Base-by-base conservation (phyloP, 2,888 invertebrate species). In the Homarus gammarus region DNA sequence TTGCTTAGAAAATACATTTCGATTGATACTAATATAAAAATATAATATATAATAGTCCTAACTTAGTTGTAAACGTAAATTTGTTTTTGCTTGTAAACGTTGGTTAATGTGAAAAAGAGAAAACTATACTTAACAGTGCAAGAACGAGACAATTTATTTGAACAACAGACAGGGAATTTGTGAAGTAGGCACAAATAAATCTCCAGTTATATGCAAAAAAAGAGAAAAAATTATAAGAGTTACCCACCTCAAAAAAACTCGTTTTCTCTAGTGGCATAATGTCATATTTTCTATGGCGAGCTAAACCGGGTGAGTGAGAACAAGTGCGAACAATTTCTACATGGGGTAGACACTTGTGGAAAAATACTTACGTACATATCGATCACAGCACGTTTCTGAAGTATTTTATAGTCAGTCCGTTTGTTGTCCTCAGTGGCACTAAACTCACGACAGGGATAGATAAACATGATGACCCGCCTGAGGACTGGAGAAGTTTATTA, bases 231-330 rank as follows among this genome's bases (percentile, higher is more conserved):
- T 10, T 49, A 49, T 6, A 49, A 49, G 49, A 10, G 56, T 56
- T 56, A 8, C 3, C 56, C 56, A 56, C 22, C 22, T 56, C 27
- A 56, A 64, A 27, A 38, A 64, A 64, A 68, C 10, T 81, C 27
- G 31, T n/a, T 77, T 38, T 36, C 51, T 31, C 1, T 61, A 15
- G 18, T 70, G 36, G 70, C 36, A 72, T 33, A 73, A 49, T 73
- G 8, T 56, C 1, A 12, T 5, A 72, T 83, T 83, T 73, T 83
- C 83, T 83, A n/a, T 73, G 83, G 38, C 12, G 82, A 72, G 72
- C 83, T 68, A 70, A 83, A 72, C 72, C 73, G 72, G 22, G 72
- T 22, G 72, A 8, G 2, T 8, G 10, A n/a, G 51, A 72, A 72
- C 36, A 38, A 12, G 72, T 40, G 56, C 73, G 73, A 73, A 73